Evolutionary conservation across 2,888 invertebrate species (phyloP), one percentile per base, ranked within the genome.

Genomic region (Strigamia maritima): DNA sequence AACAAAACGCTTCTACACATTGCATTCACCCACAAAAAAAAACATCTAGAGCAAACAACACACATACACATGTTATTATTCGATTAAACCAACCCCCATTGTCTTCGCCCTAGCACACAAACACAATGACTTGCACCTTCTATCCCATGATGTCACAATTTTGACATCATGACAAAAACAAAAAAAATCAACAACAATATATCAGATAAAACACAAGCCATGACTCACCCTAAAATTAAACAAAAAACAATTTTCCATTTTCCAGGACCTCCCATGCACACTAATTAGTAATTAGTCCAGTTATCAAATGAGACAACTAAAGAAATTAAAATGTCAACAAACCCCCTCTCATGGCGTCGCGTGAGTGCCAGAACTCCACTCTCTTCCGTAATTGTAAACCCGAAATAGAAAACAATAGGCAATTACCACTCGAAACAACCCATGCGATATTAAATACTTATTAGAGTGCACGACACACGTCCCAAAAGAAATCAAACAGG

Each of bases 271-370:
- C 60, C 22, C 60, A 16, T 19, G 60, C n/a, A 3, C 22, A 19
- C 60, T 60, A 60, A 60, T 60, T 60, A 60, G 19, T 60, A 60
- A 60, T 60, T 60, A 60, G 19, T 60, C 60, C 60, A 60, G 60
- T 60, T 60, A 60, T 60, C 60, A 60, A 22, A 60, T 4, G 24
- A 6, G 60, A 60, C 60, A 60, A 60, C 60, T 16, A 16, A 16
- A 60, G 60, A 60, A 60, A 60, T 60, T 60, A 60, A 60, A 60
- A 16, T 19, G 60, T 60, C 60, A 60, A 60, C 60, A 60, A 49
- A 49, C 24, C 19, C 60, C 19, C 60, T 60, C 60, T 1, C 19
- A 19, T 60, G 60, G 3, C 19, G 10, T 60, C 60, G 19, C 19
- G 60, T 60, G 60, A 19, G 16, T 60, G 10, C 19, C n/a, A 44